Percentiles rank a stretch among this genome's conserved stretches.
phyloP scores from a whole-genome alignment of 2,888 invertebrate genomes.

The Ochropleura leucogaster region DNA sequence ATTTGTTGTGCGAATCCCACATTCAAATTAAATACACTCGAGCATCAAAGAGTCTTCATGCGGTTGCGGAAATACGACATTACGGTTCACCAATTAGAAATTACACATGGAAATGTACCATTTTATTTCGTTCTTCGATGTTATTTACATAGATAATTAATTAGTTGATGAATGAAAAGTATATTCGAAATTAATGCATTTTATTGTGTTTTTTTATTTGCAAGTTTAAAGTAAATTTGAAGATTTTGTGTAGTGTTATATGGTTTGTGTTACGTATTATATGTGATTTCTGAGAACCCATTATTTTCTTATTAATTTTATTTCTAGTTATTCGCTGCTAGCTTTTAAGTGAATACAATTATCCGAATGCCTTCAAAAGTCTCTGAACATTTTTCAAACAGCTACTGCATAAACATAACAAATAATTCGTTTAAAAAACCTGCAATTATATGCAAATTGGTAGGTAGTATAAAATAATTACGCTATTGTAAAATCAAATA shows the following conservation, averaged over 20 bases:
- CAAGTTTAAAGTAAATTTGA: not conserved
- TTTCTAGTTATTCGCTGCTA: not conserved
- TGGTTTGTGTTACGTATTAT: not conserved
- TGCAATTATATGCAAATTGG: conserved; percentile 19
- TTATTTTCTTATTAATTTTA: not conserved
- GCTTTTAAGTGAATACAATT: not conserved
- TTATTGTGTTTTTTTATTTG: conserved; percentile 5
- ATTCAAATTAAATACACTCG: conserved; percentile 55
- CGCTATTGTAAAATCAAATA: conserved; percentile 45
- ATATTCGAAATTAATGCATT: conserved; percentile 21
- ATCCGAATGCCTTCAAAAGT: not conserved
- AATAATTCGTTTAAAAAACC: conserved; percentile 17
- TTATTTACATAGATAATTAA: conserved; percentile 38
- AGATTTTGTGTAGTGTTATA: not conserved
- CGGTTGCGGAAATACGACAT: conserved; percentile 49
- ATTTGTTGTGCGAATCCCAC: conserved; percentile 40
- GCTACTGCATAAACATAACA: not conserved
- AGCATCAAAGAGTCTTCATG: conserved; percentile 57
- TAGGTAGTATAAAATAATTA: conserved; percentile 46
- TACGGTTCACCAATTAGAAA: conserved; percentile 60
- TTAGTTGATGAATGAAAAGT: conserved; percentile 20
- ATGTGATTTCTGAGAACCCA: not conserved
- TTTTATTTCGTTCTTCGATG: conserved; percentile 48
- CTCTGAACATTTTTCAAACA: not conserved
- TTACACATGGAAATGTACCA: conserved; percentile 39